Evolutionary conservation across 2,113 vertebrate genomes (phyloP).

Genomic region (Bujurquina vittata): DNA sequence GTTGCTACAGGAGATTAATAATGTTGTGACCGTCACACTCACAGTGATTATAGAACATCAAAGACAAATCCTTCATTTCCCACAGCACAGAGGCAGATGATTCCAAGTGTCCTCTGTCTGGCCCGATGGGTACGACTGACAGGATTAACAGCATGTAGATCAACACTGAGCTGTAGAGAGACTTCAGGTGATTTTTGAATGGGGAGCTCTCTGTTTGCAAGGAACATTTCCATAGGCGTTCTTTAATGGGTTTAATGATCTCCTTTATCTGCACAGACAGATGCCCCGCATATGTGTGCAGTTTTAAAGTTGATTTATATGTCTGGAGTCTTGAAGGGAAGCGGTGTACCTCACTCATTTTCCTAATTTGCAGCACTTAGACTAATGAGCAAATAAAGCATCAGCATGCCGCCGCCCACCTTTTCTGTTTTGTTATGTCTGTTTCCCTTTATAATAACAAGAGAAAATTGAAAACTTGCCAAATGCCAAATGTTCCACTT

Average conservation of each 20-base stretch:
- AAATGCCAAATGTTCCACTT: neutral
- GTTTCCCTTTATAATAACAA: neutral
- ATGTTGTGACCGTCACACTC: slow-evolving; percentile 45
- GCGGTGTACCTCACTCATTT: neutral
- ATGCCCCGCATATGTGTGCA: neutral
- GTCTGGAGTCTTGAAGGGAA: neutral
- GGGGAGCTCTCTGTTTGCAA: neutral
- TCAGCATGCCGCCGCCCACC: neutral
- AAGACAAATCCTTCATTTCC: slow-evolving; percentile 62
- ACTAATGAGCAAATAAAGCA: slow-evolving; percentile 13
- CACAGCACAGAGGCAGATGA: slow-evolving; percentile 18
- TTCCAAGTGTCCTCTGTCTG: slow-evolving; percentile 33
- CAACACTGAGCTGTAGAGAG: slow-evolving; percentile 9
- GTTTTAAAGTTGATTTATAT: slow-evolving; percentile 15
- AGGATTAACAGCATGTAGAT: slow-evolving; percentile 53
- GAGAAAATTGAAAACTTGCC: neutral
- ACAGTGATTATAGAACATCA: slow-evolving; percentile 64
- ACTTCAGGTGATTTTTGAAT: slow-evolving; percentile 45
- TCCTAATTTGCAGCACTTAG: slow-evolving; percentile 32
- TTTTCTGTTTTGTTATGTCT: neutral
- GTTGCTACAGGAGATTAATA: slow-evolving; percentile 18
- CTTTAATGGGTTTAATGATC: neutral
- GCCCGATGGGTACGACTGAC: slow-evolving; percentile 31
- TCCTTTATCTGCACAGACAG: neutral
- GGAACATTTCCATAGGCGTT: slow-evolving; percentile 7